A percentile compares a stretch with the other conserved stretches of the same genome.
Evolutionary conservation across 2,888 invertebrate genomes (phyloP).

Genomic region (Orchesella flavescens): DNA sequence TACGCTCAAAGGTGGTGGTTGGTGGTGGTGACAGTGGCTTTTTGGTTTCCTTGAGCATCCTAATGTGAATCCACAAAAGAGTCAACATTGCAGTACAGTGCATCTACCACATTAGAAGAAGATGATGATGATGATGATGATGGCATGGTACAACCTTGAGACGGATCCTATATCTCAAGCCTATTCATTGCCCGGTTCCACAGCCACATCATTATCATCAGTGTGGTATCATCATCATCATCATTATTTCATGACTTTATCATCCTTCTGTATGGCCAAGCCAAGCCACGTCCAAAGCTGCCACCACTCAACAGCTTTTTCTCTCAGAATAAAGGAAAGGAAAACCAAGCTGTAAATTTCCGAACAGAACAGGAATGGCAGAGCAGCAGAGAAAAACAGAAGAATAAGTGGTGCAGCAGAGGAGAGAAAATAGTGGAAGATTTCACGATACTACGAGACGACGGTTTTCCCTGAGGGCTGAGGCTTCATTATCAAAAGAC

Average conservation of each 20-base stretch:
- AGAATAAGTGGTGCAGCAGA: background rate
- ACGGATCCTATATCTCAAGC: no score
- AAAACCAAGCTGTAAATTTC: no score
- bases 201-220: constrained; percentile 45
- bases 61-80: background rate
- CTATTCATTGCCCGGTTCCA: background rate
- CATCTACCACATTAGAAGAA: background rate
- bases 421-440: background rate
- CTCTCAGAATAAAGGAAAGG: no score
- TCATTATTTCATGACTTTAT: constrained; percentile 35
- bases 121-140: no score
- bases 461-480: constrained; percentile 58
- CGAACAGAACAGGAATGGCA: no score
- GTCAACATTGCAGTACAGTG: background rate
- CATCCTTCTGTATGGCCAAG: constrained; percentile 3
- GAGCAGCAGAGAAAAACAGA: background rate
- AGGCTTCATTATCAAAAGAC: constrained; percentile 67
- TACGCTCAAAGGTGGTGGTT: background rate
- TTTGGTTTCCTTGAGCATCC: background rate
- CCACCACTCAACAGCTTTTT: no score
- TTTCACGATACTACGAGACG: constrained; percentile 48
- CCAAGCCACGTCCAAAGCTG: background rate
- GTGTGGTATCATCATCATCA: constrained; percentile 14
- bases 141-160: no score
- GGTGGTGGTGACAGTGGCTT: no score